Percentiles rank a stretch among this genome's conserved stretches.
phyloP scores from a whole-genome alignment of 2,113 vertebrate genomes.

The Carassius auratus region DNA sequence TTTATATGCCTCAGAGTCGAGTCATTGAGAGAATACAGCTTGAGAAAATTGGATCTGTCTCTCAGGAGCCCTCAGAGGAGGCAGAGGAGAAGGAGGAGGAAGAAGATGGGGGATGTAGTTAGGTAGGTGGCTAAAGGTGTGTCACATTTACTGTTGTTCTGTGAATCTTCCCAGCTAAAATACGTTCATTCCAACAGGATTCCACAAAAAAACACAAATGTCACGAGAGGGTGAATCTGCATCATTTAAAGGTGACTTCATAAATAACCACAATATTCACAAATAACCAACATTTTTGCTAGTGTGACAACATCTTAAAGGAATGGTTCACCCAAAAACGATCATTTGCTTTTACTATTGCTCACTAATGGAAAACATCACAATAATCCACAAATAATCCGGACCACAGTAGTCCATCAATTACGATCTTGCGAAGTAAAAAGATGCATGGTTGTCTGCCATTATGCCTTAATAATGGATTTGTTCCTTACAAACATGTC shows the following conservation, averaged over 20 bases:
- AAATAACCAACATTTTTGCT: too few relatives aligned
- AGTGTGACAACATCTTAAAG: too few relatives aligned
- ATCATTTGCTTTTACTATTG: too few relatives aligned
- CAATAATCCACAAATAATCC: neutral
- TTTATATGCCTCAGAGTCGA: constrained; percentile 33
- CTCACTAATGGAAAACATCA: too few relatives aligned
- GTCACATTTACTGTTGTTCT: neutral
- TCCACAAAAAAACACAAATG: neutral
- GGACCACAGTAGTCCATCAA: neutral
- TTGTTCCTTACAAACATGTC: neutral
- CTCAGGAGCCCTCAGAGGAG: neutral
- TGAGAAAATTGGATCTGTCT: constrained; percentile 55
- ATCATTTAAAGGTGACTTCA: neutral
- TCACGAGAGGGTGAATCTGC: neutral
- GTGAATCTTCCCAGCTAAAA: neutral
- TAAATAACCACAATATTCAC: too few relatives aligned
- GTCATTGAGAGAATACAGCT: constrained; percentile 23
- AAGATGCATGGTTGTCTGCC: neutral
- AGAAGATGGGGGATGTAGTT: neutral
- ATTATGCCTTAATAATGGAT: neutral
- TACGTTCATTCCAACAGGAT: neutral
- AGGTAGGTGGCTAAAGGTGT: neutral
- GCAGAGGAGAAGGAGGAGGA: neutral
- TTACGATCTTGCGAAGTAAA: neutral
- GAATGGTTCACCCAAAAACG: too few relatives aligned